These are phyloP conservation scores for Poecile montanus DNA, from an alignment of 2,797 vertebrate genomes.

Conservation along the genomic window DNA sequence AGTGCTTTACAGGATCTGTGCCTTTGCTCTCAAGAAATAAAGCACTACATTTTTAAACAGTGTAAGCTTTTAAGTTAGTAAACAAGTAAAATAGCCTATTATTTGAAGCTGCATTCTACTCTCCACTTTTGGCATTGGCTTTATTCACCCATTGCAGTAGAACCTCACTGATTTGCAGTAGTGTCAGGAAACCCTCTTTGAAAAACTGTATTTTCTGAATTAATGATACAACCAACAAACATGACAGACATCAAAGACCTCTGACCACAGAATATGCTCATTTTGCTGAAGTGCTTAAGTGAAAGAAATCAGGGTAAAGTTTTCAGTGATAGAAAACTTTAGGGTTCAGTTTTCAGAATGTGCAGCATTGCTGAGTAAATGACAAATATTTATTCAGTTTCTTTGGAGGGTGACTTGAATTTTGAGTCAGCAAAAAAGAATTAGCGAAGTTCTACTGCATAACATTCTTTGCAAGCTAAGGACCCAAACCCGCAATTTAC, in stretches of 20 bases:
- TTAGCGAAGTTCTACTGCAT: constrained; percentile 62
- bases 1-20: not conserved
- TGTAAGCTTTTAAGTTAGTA: not conserved
- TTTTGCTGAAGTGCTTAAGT: constrained; percentile 11
- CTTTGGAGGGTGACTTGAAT: constrained; percentile 28
- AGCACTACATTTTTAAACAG: not conserved
- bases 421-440: constrained; percentile 26
- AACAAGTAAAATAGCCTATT: not conserved
- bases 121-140: constrained; percentile 44
- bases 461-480: constrained; percentile 64
- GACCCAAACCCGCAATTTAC: constrained; percentile 68
- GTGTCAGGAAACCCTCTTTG: constrained; percentile 12
- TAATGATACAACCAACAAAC: constrained; percentile 29
- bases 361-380: not conserved
- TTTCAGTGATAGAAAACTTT: constrained; percentile 53
- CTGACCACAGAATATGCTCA: not conserved
- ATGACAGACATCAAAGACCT: constrained; percentile 32
- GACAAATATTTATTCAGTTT: not conserved
- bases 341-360: not conserved
- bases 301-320: constrained; percentile 28
- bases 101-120: constrained; percentile 32
- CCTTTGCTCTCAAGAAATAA: not conserved
- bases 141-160: constrained; percentile 58
- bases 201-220: constrained; percentile 37
- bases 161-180: constrained; percentile 61